phyloP scores from a whole-genome alignment of 2,113 vertebrate genomes.

The Sclerurus mexicanus region DNA sequence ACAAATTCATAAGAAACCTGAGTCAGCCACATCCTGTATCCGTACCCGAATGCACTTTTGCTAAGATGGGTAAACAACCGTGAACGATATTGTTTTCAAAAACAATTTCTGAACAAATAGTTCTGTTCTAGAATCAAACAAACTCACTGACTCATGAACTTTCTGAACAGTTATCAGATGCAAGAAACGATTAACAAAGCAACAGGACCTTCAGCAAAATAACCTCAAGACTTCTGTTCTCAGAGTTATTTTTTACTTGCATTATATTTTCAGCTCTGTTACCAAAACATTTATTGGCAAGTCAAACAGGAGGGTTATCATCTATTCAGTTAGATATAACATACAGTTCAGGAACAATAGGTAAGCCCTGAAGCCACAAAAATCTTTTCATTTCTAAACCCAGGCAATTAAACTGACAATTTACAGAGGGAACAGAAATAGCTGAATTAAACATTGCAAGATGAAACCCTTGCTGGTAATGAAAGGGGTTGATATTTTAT shows the following conservation, averaged over 20 bases:
- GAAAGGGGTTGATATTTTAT: slow-evolving; percentile 38
- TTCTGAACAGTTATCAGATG: background rate
- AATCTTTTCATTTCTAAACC: slow-evolving; percentile 35
- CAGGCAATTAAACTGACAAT: slow-evolving; percentile 42
- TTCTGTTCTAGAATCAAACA: background rate
- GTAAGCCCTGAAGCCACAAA: slow-evolving; percentile 25
- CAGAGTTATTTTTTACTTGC: background rate
- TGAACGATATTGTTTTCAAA: background rate
- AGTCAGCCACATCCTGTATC: background rate
- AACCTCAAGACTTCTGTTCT: slow-evolving; percentile 8
- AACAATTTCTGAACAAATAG: background rate
- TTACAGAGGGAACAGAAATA: background rate
- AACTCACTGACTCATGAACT: background rate
- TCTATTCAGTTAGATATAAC: background rate
- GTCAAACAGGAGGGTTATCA: slow-evolving; percentile 5
- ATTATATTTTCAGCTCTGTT: background rate
- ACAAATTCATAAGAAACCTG: background rate
- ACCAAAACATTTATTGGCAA: slow-evolving; percentile 23
- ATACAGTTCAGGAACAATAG: background rate
- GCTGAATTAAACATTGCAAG: slow-evolving; percentile 59
- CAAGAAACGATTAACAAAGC: background rate
- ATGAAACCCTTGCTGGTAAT: slow-evolving; percentile 37
- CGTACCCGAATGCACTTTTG: background rate
- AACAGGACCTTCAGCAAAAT: background rate
- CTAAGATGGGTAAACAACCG: background rate